Conservation (phyloP, 2,113 vertebrate species). For the Chiloscyllium plagiosum region DNA sequence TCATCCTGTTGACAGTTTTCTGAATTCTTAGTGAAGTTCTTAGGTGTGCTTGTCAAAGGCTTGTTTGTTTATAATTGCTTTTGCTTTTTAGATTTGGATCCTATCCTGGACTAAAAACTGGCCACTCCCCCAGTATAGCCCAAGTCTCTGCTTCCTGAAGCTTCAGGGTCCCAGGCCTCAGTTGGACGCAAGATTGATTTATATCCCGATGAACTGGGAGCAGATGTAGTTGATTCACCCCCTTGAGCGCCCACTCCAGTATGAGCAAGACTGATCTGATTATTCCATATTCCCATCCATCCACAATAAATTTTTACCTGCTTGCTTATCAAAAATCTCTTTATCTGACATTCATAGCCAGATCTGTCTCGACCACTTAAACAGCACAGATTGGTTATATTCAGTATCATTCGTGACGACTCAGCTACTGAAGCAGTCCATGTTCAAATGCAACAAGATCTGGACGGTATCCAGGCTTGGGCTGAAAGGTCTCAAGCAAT, state of each 20-base stretch:
- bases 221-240: too few species aligned
- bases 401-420: not conserved
- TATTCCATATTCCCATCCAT: too few species aligned
- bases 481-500: too few species aligned
- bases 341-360: not conserved
- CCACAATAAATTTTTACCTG: too few species aligned
- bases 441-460: too few species aligned
- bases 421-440: too few species aligned
- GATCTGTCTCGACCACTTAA: not conserved
- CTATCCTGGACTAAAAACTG: not conserved
- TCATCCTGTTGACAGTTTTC: not conserved
- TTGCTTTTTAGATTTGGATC: too few species aligned
- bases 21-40: not conserved
- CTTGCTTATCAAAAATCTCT: too few species aligned
- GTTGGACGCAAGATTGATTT: not conserved
- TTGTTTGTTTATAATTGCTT: not conserved
- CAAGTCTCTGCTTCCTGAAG: not conserved
- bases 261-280: too few species aligned
- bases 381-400: not conserved
- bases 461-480: too few species aligned
- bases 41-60: not conserved
- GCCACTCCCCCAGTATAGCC: not conserved
- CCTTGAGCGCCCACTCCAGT: too few species aligned
- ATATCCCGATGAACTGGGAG: too few species aligned
- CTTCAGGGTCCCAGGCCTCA: not conserved